Percentiles rank a stretch among this genome's conserved stretches.
Conservation (phyloP, 2,797 vertebrate genomes). For the Nyctibius grandis region DNA sequence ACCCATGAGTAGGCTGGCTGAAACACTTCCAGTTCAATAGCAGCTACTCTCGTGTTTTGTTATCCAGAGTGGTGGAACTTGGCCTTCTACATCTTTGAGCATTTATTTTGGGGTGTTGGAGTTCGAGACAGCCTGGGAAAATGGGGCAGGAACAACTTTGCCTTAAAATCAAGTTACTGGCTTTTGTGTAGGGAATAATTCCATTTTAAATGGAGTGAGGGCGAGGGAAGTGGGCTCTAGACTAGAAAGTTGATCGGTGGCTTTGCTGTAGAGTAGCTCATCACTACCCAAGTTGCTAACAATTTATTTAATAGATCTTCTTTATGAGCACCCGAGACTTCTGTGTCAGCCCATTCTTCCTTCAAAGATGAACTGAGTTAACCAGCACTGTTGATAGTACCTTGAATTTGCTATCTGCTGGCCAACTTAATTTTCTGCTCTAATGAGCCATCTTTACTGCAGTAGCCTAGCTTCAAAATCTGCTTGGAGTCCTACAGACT, state of each 20-base stretch:
- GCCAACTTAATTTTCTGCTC: not conserved
- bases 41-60: not conserved
- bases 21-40: not conserved
- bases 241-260: rapidly evolving
- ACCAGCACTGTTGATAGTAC: not conserved
- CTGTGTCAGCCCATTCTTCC: not conserved
- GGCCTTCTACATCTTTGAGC: rapidly evolving
- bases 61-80: not conserved
- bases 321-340: not conserved
- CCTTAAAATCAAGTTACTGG: not conserved
- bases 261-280: not conserved
- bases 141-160: not conserved
- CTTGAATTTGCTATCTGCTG: not conserved
- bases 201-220: not conserved
- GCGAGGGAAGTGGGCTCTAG: rapidly evolving
- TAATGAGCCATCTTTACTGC: not conserved
- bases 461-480: not conserved
- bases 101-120: not conserved
- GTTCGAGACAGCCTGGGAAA: not conserved
- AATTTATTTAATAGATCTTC: not conserved
- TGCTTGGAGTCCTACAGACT: not conserved
- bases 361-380: not conserved
- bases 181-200: not conserved
- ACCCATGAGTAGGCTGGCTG: not conserved
- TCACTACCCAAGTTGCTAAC: not conserved